phyloP scores from a whole-genome alignment of 2,888 invertebrate genomes.

The Sarcophaga subvicina region DNA sequence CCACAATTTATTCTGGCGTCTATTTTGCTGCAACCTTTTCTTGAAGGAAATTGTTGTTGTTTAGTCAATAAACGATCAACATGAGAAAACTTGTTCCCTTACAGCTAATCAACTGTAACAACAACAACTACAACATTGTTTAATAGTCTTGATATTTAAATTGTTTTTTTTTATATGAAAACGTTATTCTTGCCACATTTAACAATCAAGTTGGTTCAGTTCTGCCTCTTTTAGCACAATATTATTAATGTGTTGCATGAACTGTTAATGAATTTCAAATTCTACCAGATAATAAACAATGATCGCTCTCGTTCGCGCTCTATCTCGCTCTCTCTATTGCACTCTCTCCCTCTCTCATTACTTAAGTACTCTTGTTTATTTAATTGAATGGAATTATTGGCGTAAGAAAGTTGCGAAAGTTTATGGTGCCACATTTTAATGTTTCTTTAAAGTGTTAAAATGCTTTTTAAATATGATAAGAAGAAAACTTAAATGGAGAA shows the following conservation, averaged over 20 bases:
- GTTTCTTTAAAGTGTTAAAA: too few species aligned
- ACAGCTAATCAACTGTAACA: slow-evolving; percentile 43
- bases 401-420: too few species aligned
- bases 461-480: too few species aligned
- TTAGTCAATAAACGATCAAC: not conserved
- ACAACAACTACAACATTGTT: slow-evolving; percentile 47
- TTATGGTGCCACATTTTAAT: too few species aligned
- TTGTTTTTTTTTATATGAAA: slow-evolving; percentile 74
- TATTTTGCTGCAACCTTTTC: slow-evolving; percentile 15
- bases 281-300: slow-evolving; percentile 61
- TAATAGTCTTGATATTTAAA: slow-evolving; percentile 76
- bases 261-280: slow-evolving; percentile 63
- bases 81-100: slow-evolving; percentile 65
- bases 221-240: slow-evolving; percentile 41
- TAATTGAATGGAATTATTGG: too few species aligned
- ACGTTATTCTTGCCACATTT: not conserved
- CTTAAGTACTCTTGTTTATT: not conserved
- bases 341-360: not conserved
- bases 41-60: slow-evolving; percentile 66
- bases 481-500: too few species aligned
- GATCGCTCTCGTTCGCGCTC: slow-evolving; percentile 40
- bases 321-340: slow-evolving; percentile 33
- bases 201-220: slow-evolving; percentile 18
- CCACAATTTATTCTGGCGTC: slow-evolving; percentile 4
- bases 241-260: slow-evolving; percentile 64